Evolutionary conservation across 2,797 vertebrate species (phyloP), one percentile per base, ranked within the genome.

Genomic region (Typhlichthys eigenmanni): DNA sequence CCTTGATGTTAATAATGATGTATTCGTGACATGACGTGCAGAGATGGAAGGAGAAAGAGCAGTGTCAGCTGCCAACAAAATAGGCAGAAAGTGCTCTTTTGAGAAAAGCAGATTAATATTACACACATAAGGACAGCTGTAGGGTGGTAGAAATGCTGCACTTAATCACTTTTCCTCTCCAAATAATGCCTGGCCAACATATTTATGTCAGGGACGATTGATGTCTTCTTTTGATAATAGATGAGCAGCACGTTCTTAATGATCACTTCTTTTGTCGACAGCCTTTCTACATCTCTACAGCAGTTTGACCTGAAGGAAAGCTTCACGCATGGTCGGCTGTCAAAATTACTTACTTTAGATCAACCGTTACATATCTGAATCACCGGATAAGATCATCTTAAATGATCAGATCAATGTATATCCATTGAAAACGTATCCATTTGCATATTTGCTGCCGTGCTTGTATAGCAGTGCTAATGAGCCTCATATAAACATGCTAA

Each of bases 401-500:
- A 72, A 81, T 55, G 71, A 65, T 54, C 67, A 49, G 74, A 81
- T 80, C 66, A 47, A 53, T 79, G 65, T 59, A 76, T 76, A 77
- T 71, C 66, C 68, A 72, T 65, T 71, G 72, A 72, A 80, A 74
- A 78, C 68, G 65, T 19, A 19, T 0, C 19, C 19, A 19, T 79
- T 79, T 72, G 62, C 67, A 71, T 24, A 12, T 32, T 60, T 62
- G 75, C 66, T 17, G 70, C 71, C 78, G 72, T 63, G 76, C 82
- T 56, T 84, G 76, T 87, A 83, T 85, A 82, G 73, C 76, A 83
- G 82, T 85, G 85, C 72, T 83, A 85, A 88, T 84, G 78, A 85
- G 80, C 58, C 64, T 78, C 80, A 88, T 86, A 87, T 88, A 85
- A 84, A 85, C 78, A 88, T 87, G 82, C 76, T 82, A 86, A 88